A percentile compares a stretch with the other conserved stretches of the same genome.
Evolutionary conservation across 2,113 vertebrate genomes (phyloP).

Genomic region (Oxyruncus cristatus): DNA sequence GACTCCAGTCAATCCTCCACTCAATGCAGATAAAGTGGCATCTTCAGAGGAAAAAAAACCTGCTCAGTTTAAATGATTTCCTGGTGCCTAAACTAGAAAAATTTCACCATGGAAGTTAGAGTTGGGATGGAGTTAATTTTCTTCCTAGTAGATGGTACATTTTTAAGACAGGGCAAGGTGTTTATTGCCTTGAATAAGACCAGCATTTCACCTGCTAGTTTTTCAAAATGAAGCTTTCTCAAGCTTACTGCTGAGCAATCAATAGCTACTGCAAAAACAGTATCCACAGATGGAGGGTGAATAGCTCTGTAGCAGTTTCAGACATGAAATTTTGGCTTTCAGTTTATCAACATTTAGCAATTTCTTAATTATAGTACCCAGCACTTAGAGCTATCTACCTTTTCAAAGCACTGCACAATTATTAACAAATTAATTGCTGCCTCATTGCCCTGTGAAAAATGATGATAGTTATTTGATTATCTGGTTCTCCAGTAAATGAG

Average conservation of each 20-base stretch:
- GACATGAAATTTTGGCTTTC: neutral
- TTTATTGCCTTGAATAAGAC: neutral
- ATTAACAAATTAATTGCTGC: slow-evolving; percentile 33
- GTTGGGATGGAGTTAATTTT: neutral
- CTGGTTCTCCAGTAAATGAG: neutral
- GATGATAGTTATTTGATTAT: neutral
- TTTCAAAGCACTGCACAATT: neutral
- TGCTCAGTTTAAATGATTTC: neutral
- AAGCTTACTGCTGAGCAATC: neutral
- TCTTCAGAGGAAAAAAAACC: neutral
- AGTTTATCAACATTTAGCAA: neutral
- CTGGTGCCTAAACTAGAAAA: neutral
- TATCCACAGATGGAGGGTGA: neutral
- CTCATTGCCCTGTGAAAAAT: neutral
- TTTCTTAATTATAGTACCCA: slow-evolving; percentile 37
- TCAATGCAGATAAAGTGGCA: neutral
- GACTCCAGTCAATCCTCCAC: neutral
- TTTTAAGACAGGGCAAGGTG: neutral
- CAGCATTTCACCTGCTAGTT: neutral
- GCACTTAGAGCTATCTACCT: slow-evolving; percentile 17
- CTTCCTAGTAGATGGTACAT: neutral
- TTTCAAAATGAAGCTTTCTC: neutral
- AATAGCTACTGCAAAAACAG: neutral
- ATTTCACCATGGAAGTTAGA: neutral
- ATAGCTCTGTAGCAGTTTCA: neutral